A percentile compares a stretch with the other conserved stretches of the same genome.
These are phyloP conservation scores for Dendrolimus kikuchii DNA, from an alignment of 1,140 invertebrate genomes.

Conservation along the genomic window DNA sequence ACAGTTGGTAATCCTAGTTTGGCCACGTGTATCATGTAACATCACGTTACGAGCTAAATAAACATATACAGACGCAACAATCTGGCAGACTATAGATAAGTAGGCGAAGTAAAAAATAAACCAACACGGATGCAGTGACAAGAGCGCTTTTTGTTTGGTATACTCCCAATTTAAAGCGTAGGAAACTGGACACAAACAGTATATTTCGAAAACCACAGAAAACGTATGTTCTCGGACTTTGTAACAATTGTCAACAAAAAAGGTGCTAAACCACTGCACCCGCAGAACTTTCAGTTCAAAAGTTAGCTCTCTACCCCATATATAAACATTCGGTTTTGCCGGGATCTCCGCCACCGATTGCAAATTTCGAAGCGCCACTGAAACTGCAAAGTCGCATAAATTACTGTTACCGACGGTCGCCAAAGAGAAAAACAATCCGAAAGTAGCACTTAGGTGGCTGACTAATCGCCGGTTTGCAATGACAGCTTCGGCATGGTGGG, in stretches of 20 bases:
- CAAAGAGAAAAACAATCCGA: constrained; percentile 62
- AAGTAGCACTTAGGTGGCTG: constrained; percentile 65
- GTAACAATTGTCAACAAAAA: constrained; percentile 41
- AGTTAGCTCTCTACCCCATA: constrained; percentile 58
- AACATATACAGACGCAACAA: too few species aligned
- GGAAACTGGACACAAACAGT: not conserved
- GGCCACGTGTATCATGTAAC: too few species aligned
- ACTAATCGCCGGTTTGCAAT: constrained; percentile 58
- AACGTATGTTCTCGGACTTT: constrained; percentile 17
- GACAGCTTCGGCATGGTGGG: constrained; percentile 42
- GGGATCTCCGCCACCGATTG: constrained; percentile 50
- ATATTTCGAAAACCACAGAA: constrained; percentile 16
- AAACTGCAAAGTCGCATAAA: constrained; percentile 69
- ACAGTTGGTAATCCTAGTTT: too few species aligned
- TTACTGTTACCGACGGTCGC: constrained; percentile 51
- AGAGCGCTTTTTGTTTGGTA: too few species aligned
- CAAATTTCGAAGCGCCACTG: constrained; percentile 50
- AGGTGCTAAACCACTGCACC: constrained; percentile 38
- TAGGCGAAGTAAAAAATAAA: too few species aligned
- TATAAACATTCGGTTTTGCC: constrained; percentile 69
- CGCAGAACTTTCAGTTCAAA: constrained; percentile 55
- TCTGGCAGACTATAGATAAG: too few species aligned
- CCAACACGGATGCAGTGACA: too few species aligned
- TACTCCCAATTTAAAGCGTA: too few species aligned
- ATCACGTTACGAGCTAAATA: too few species aligned